Conservation (phyloP, 2,888 invertebrate genomes). For the Andricus quercusramuli region DNA sequence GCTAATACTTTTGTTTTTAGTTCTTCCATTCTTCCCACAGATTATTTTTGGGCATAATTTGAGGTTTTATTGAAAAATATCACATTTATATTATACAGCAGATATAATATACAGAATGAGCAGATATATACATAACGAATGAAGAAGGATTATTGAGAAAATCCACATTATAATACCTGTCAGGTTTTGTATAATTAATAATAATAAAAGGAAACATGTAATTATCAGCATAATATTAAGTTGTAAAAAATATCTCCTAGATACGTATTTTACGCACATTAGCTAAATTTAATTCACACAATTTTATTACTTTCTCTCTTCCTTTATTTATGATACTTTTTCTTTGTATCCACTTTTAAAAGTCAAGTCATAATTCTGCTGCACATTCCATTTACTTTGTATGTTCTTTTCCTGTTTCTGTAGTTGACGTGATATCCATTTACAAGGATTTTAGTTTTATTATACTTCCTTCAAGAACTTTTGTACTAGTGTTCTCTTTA, state of each 20-base stretch:
- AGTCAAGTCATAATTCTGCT: slow-evolving; percentile 14
- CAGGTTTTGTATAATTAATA: too few species aligned
- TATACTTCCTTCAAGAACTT: slow-evolving; percentile 20
- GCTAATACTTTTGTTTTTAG: not conserved
- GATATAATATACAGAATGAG: too few species aligned
- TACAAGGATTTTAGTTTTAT: slow-evolving; percentile 25
- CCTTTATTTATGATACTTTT: slow-evolving; percentile 5
- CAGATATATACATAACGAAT: too few species aligned
- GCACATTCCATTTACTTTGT: slow-evolving; percentile 9
- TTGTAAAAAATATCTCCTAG: not conserved
- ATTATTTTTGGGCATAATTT: not conserved
- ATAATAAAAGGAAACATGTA: too few species aligned
- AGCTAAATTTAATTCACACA: not conserved
- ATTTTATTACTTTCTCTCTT: not conserved
- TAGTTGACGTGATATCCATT: slow-evolving; percentile 25
- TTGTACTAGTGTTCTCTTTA: not conserved
- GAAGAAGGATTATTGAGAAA: too few species aligned
- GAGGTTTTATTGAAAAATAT: not conserved
- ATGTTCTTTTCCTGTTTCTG: slow-evolving; percentile 16
- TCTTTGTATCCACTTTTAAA: not conserved
- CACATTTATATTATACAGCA: too few species aligned
- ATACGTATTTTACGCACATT: not conserved
- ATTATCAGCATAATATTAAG: too few species aligned
- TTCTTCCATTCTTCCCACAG: not conserved
- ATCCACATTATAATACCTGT: too few species aligned